These are phyloP conservation scores for Daubentonia madagascariensis DNA, from an alignment of 2,113 vertebrate species.

Conservation along the genomic window DNA sequence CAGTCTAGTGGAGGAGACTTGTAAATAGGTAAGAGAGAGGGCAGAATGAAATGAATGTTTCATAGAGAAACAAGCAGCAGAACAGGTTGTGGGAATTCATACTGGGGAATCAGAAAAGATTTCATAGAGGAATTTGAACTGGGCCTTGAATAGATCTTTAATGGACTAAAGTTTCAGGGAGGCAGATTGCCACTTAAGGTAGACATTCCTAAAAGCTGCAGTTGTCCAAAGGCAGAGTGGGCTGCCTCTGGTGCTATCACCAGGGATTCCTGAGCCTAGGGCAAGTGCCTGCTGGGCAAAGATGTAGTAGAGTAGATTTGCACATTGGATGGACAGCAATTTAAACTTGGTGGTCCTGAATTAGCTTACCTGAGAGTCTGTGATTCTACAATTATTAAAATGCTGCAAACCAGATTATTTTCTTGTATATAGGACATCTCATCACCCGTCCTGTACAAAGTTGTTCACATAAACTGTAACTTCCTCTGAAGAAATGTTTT, in stretches of 20 bases:
- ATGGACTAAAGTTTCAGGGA: not conserved
- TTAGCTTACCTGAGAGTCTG: not conserved
- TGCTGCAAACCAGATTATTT: not conserved
- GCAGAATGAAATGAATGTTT: not conserved
- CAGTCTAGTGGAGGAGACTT: not conserved
- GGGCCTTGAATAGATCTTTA: not conserved
- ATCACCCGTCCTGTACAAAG: not conserved
- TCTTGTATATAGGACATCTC: not conserved
- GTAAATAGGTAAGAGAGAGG: not conserved
- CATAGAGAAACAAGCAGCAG: not conserved
- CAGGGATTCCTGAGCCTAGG: not conserved
- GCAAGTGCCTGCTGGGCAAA: not conserved
- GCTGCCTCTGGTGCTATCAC: not conserved
- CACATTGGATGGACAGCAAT: not conserved
- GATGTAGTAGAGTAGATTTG: not conserved
- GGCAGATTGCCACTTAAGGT: not conserved
- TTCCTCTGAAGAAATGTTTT: constrained; percentile 16
- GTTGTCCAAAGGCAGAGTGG: not conserved
- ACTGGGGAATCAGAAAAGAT: not conserved
- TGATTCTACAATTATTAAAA: not conserved
- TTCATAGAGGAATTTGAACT: not conserved
- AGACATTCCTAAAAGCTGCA: not conserved
- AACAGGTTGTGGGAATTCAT: not conserved
- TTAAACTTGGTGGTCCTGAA: not conserved
- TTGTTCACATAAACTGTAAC: not conserved